Evolutionary conservation across 2,797 vertebrate genomes (phyloP).

Genomic region (Paedocypris micromegethes): DNA sequence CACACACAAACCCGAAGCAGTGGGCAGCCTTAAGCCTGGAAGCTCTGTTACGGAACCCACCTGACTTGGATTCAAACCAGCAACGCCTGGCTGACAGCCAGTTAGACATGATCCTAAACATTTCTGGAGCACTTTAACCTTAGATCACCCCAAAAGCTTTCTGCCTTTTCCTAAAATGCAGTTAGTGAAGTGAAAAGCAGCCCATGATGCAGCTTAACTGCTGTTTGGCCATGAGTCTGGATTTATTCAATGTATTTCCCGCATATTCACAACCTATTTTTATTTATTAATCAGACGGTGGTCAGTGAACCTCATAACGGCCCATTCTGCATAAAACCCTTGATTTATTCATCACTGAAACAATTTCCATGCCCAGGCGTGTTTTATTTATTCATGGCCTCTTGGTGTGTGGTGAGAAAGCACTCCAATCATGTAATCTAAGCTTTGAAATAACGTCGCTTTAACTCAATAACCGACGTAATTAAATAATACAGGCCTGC

Average conservation of each 20-base stretch:
- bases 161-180: slow-evolving; percentile 16
- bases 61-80: no score
- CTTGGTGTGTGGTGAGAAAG: slow-evolving; percentile 41
- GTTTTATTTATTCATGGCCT: slow-evolving; percentile 58
- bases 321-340: slow-evolving; percentile 52
- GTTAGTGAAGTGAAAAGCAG: slow-evolving; percentile 24
- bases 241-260: slow-evolving; percentile 28
- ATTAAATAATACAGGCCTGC: slow-evolving; percentile 33
- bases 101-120: background rate
- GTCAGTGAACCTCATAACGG: slow-evolving; percentile 45
- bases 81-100: no score
- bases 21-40: no score
- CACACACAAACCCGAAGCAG: no score
- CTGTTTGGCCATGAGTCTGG: slow-evolving; percentile 10
- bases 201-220: slow-evolving; percentile 7
- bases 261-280: slow-evolving; percentile 23
- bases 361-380: slow-evolving; percentile 52
- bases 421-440: slow-evolving; percentile 53
- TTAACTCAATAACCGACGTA: slow-evolving; percentile 2
- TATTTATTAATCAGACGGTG: slow-evolving; percentile 41
- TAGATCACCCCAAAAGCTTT: slow-evolving; percentile 9
- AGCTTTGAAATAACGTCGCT: slow-evolving; percentile 56
- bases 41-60: no score
- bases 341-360: slow-evolving; percentile 62
- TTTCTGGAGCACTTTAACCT: slow-evolving; percentile 14